Percentiles rank a stretch among this genome's conserved stretches.
Conservation (phyloP, 2,888 invertebrate species). For the Disparrhopalites patrizii region DNA sequence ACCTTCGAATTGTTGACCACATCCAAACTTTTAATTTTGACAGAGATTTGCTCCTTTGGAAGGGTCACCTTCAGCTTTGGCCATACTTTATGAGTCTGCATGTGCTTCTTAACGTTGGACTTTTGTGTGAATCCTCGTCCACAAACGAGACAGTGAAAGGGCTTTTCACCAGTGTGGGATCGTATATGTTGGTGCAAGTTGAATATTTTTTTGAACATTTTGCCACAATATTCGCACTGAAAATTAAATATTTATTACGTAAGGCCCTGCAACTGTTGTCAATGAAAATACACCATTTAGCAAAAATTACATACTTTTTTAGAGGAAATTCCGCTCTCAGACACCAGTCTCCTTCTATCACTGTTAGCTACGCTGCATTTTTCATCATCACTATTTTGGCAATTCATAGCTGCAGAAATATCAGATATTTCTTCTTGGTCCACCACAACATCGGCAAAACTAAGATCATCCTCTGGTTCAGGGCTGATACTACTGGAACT, state of each 20-base stretch:
- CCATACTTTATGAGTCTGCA: constrained; percentile 58
- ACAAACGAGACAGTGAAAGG: constrained; percentile 13
- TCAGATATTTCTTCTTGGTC: no score
- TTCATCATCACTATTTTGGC: no score
- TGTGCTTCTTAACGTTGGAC: constrained; percentile 68
- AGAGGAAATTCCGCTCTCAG: neutral
- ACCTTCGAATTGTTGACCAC: no score
- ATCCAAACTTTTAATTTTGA: constrained; percentile 52
- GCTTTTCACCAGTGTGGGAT: constrained; percentile 19
- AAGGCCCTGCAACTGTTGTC: neutral
- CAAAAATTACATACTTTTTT: neutral
- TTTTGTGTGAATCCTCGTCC: constrained; percentile 60
- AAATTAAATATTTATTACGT: neutral
- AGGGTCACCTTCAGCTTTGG: constrained; percentile 55
- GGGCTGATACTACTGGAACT: no score
- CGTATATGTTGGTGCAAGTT: constrained; percentile 57
- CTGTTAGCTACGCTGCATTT: no score
- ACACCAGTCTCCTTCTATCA: neutral
- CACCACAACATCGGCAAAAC: no score
- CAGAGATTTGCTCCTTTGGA: constrained; percentile 53
- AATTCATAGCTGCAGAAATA: no score
- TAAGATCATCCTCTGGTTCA: no score
- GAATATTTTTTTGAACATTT: constrained; percentile 63
- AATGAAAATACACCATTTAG: neutral
- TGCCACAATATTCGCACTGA: constrained; percentile 59